Base-by-base conservation (phyloP, 1,140 invertebrate species). In the Kradibia gibbosae region DNA sequence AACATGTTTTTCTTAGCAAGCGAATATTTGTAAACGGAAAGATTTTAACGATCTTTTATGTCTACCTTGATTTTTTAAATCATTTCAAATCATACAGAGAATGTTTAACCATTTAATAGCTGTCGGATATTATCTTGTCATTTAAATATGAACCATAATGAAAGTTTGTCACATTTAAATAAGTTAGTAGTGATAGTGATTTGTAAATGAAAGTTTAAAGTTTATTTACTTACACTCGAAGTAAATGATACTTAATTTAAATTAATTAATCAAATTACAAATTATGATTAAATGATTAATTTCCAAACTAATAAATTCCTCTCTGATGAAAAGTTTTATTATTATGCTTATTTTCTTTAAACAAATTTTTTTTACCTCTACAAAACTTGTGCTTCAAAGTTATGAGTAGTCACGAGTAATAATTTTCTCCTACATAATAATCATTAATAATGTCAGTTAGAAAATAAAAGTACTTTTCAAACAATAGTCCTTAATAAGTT, bases 391-490 rank as follows among this genome's bases (percentile, higher is more conserved):
- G 8, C 31, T 25, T 67, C 22, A 31, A 48, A 50, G 1, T 4
- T n/a, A 36, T 50, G 25, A 50, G n/a, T 72, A 53, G 34, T 53
- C 1, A 73, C 53, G 20, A 25, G 1, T 73, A 11, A 53, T 20
- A 67, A 71, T 45, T 3, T 45, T 71, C 42, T 2, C 20, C 31
- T 25, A 39, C 36, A 78, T 53, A 22, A 36, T 48, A 71, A 53
- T 53, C 48, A 5, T 67, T 42, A 42, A n/a, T 53, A n/a, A n/a
- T 48, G 15, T 34, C 31, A 71, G 34, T 73, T 8, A 10, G 48
- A 81, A 60, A 81, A 81, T 48, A 65, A 81, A 81, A 81, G 80
- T 81, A 31, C 34, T 72, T 31, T 80, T 60, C n/a, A 17, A 22
- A 77, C 53, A 72, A 81, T 77, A 70, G 48, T 42, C 45, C 53